These are phyloP conservation scores for Aricia artaxerxes DNA, from an alignment of 2,888 invertebrate genomes.

Conservation along the genomic window DNA sequence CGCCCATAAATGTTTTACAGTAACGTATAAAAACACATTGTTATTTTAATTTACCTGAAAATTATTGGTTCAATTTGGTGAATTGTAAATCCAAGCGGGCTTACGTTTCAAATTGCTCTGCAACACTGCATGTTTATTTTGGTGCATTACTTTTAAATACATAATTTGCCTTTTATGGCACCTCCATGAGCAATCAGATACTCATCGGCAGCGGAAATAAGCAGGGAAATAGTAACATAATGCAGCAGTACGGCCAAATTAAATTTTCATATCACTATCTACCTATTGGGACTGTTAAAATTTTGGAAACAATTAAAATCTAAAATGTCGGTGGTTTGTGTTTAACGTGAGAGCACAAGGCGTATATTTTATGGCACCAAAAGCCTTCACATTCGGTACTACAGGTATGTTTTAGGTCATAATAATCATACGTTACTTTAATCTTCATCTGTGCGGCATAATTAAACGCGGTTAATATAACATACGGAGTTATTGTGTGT, in stretches of 20 bases:
- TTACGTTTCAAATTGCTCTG: conserved; percentile 32
- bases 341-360: background rate
- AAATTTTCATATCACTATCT: background rate
- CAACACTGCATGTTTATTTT: conserved; percentile 6
- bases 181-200: background rate
- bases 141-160: conserved; percentile 12
- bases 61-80: conserved; percentile 46
- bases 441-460: background rate
- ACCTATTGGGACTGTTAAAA: too few relatives aligned
- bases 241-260: background rate
- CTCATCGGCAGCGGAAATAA: background rate
- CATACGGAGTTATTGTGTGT: conserved; percentile 54
- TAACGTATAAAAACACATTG: conserved; percentile 54
- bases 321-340: background rate
- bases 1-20: conserved; percentile 59
- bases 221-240: background rate
- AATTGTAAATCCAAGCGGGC: conserved; percentile 44
- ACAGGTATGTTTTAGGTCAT: background rate
- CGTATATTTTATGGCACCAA: background rate
- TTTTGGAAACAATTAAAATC: background rate
- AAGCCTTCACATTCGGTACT: background rate
- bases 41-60: conserved; percentile 47
- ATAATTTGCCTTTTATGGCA: background rate
- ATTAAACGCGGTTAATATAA: conserved; percentile 23
- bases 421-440: background rate